These are phyloP conservation scores for Diarsia rubi DNA, from an alignment of 2,888 invertebrate genomes.

Conservation along the genomic window DNA sequence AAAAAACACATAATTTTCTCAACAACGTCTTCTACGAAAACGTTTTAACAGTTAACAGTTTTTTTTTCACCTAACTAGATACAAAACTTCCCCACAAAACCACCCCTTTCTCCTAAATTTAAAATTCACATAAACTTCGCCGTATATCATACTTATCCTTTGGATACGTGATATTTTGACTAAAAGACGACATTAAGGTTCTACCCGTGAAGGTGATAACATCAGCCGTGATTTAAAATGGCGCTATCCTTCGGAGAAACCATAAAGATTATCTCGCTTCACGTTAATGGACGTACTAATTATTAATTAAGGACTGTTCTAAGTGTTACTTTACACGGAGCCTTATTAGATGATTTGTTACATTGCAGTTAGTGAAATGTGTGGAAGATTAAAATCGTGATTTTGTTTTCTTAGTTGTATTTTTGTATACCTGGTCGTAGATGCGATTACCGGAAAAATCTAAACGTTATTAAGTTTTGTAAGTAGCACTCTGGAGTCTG, in stretches of 20 bases:
- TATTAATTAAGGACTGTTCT: constrained; percentile 82
- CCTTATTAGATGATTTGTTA: constrained; percentile 31
- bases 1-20: neutral
- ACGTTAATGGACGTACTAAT: constrained; percentile 83
- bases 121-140: constrained; percentile 70
- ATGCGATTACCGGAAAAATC: neutral
- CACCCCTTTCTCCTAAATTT: constrained; percentile 56
- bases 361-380: constrained; percentile 23
- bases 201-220: constrained; percentile 58
- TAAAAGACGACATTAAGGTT: constrained; percentile 76
- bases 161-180: constrained; percentile 78
- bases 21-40: neutral
- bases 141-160: constrained; percentile 75
- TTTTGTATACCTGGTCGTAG: neutral
- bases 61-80: neutral
- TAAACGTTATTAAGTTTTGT: neutral
- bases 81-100: neutral
- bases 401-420: constrained; percentile 9
- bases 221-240: constrained; percentile 77
- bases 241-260: constrained; percentile 76
- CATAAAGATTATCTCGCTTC: constrained; percentile 85
- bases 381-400: constrained; percentile 9
- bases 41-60: no score
- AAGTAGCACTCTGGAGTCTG: neutral
- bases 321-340: constrained; percentile 48